phyloP scores from a whole-genome alignment of 2,888 invertebrate genomes.

The Diaperis boleti region DNA sequence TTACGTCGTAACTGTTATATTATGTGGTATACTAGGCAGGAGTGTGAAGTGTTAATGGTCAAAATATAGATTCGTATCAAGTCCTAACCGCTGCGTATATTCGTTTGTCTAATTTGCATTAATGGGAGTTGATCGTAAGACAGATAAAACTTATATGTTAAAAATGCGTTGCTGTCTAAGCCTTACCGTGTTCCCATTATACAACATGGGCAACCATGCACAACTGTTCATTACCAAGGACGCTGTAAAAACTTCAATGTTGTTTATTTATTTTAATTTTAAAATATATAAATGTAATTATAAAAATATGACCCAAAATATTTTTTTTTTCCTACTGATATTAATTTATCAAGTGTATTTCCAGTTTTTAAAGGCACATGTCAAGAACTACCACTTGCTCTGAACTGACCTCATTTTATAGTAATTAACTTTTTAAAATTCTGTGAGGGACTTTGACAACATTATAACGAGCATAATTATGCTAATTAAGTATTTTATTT shows the following conservation, averaged over 20 bases:
- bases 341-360: no score
- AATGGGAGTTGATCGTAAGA: neutral
- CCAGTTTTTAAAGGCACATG: no score
- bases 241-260: constrained; percentile 3
- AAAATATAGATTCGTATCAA: constrained; percentile 2
- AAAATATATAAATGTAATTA: no score
- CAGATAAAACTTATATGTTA: constrained; percentile 16
- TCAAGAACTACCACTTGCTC: no score
- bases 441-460: no score
- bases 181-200: constrained; percentile 9
- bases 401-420: no score
- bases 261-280: no score
- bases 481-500: no score
- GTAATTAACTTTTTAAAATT: no score
- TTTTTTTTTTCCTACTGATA: no score
- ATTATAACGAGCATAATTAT: no score
- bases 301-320: no score
- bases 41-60: neutral
- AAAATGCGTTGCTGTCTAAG: constrained; percentile 23
- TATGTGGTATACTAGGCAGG: neutral
- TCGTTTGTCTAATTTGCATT: constrained; percentile 8
- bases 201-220: constrained; percentile 27
- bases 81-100: neutral
- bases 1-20: neutral
- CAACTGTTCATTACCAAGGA: constrained; percentile 34